Evolutionary conservation across 2,113 vertebrate species (phyloP).

Genomic region (Psilopogon haemacephalus): DNA sequence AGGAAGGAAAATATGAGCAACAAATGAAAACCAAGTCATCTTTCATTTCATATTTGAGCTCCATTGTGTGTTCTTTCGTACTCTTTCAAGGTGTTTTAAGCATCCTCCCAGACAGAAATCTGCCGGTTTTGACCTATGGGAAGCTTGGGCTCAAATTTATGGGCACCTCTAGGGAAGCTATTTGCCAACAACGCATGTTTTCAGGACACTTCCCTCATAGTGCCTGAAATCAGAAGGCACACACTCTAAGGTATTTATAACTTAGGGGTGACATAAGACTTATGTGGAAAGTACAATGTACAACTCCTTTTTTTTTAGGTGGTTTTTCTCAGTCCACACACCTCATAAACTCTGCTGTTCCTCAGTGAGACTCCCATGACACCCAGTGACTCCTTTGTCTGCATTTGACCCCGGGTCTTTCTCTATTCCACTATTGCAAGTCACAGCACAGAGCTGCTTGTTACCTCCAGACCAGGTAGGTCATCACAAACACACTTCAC

Average conservation of each 20-base stretch:
- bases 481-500: background rate
- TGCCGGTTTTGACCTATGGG: background rate
- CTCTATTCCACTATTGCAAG: background rate
- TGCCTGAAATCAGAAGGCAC: background rate
- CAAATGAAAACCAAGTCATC: background rate
- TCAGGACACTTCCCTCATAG: background rate
- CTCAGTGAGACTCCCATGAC: background rate
- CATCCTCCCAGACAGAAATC: background rate
- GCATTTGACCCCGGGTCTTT: background rate
- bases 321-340: background rate
- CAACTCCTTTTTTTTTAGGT: background rate
- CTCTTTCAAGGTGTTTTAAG: background rate
- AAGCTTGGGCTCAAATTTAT: background rate
- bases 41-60: background rate
- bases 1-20: slow-evolving; percentile 1
- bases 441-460: background rate
- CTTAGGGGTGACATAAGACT: background rate
- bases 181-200: background rate
- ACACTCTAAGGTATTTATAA: background rate
- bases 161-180: background rate
- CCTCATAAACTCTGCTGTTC: background rate
- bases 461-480: background rate
- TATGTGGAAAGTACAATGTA: background rate
- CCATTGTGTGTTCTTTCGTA: background rate
- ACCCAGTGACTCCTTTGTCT: background rate